Percentiles rank a stretch among this genome's conserved stretches.
phyloP scores from a whole-genome alignment of 2,888 invertebrate species.

The Philonicus albiceps region DNA sequence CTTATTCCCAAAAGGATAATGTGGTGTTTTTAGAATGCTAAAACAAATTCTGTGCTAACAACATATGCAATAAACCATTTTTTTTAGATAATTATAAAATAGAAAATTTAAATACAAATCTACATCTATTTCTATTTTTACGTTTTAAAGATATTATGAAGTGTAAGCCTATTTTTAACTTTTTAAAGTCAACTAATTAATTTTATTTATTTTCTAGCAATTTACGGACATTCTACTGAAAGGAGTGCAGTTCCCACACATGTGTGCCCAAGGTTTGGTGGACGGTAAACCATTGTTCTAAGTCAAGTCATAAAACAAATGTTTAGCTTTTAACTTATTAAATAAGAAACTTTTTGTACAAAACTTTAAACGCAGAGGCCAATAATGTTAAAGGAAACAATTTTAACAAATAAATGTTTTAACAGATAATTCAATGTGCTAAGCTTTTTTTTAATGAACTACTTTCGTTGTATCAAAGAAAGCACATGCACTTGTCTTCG shows the following conservation, averaged over 20 bases:
- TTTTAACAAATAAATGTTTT: neutral
- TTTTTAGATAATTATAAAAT: too few relatives aligned
- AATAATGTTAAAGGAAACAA: neutral
- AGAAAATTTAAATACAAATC: too few relatives aligned
- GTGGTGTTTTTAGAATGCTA: too few relatives aligned
- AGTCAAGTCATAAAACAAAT: conserved; percentile 43
- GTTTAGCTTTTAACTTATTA: neutral
- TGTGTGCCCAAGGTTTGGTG: conserved; percentile 76
- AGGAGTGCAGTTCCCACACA: conserved; percentile 75
- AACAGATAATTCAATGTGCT: neutral
- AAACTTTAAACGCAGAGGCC: neutral
- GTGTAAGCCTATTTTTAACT: neutral
- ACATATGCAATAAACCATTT: too few relatives aligned
- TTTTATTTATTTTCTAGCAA: conserved; percentile 68
- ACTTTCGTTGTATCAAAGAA: too few relatives aligned
- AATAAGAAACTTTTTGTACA: neutral
- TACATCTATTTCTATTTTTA: too few relatives aligned
- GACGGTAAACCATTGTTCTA: conserved; percentile 67
- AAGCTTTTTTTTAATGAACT: too few relatives aligned
- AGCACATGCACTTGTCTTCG: neutral
- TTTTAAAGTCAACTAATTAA: neutral
- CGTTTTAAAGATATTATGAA: neutral
- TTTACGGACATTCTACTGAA: conserved; percentile 72
- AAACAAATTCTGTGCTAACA: too few relatives aligned
- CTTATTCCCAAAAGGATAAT: too few relatives aligned